Evolutionary conservation across 1,140 invertebrate genomes (phyloP).

Genomic region (Rhopalosiphum padi): DNA sequence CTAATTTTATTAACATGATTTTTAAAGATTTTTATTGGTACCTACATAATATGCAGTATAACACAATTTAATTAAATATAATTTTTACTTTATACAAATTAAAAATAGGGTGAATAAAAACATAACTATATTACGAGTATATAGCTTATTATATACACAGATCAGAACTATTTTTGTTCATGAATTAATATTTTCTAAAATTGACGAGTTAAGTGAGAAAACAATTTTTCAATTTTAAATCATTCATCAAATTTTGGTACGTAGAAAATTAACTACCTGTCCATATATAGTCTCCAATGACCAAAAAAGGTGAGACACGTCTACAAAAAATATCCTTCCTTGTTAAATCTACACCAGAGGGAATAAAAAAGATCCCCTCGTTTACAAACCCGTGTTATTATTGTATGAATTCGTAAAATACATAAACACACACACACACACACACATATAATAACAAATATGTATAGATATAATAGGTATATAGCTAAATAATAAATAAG

Average conservation of each 20-base stretch:
- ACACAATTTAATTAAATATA: background rate
- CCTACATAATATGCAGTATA: background rate
- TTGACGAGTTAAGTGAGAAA: conserved; percentile 3
- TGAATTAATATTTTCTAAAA: background rate
- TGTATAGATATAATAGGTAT: background rate
- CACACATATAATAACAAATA: background rate
- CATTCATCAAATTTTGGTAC: conserved; percentile 36
- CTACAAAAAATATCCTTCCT: conserved; percentile 38
- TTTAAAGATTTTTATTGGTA: background rate
- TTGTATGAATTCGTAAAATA: background rate
- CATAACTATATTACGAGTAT: background rate
- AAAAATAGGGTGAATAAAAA: background rate
- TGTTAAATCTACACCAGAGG: conserved; percentile 43
- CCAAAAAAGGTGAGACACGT: conserved; percentile 32
- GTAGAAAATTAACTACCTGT: conserved; percentile 50
- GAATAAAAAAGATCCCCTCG: conserved; percentile 13
- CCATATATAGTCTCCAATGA: conserved; percentile 20
- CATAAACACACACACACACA: background rate
- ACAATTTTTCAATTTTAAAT: conserved; percentile 46
- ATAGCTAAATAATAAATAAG: background rate
- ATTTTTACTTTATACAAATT: background rate
- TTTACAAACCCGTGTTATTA: background rate
- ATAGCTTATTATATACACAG: background rate
- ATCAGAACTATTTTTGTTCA: background rate
- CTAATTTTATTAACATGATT: background rate